Conservation (phyloP, 2,797 vertebrate species). For the Chromis chromis region DNA sequence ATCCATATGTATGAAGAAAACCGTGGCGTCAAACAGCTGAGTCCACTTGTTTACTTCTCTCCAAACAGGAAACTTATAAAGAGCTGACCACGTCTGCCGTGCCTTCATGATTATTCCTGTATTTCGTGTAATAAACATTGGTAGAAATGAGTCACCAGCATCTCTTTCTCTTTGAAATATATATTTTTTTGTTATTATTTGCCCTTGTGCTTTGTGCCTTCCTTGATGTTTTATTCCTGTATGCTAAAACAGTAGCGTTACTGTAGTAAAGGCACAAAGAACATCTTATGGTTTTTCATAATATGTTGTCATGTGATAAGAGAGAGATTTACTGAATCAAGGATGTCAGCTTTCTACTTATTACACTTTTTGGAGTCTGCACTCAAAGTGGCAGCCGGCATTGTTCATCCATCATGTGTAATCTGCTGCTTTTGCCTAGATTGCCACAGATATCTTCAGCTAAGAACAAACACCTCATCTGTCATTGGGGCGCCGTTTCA, state of each 20-base stretch:
- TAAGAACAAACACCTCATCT: slow-evolving; percentile 72
- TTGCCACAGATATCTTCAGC: slow-evolving; percentile 64
- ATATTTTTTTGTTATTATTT: not conserved
- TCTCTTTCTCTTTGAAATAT: slow-evolving; percentile 20
- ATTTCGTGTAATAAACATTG: slow-evolving; percentile 52
- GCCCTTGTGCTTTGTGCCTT: slow-evolving; percentile 2
- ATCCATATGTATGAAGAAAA: slow-evolving; percentile 69
- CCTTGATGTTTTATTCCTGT: not conserved
- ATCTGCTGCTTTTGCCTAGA: slow-evolving; percentile 64
- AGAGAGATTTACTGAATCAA: slow-evolving; percentile 36
- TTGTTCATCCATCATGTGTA: slow-evolving; percentile 71
- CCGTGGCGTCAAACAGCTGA: slow-evolving; percentile 62
- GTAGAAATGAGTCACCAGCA: slow-evolving; percentile 41
- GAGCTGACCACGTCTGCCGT: slow-evolving; percentile 42
- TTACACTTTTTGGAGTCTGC: slow-evolving; percentile 53
- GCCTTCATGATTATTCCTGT: slow-evolving; percentile 46
- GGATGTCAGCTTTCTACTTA: slow-evolving; percentile 47
- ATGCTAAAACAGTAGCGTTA: not conserved
- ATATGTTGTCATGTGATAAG: slow-evolving; percentile 20
- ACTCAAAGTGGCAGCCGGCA: slow-evolving; percentile 48
- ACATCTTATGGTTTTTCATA: slow-evolving; percentile 33
- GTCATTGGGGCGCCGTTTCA: slow-evolving; percentile 62
- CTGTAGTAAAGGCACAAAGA: slow-evolving; percentile 22
- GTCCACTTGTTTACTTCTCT: slow-evolving; percentile 60
- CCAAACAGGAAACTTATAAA: slow-evolving; percentile 49